These are phyloP conservation scores for Homarus gammarus DNA, from an alignment of 2,888 invertebrate genomes.

Conservation along the genomic window DNA sequence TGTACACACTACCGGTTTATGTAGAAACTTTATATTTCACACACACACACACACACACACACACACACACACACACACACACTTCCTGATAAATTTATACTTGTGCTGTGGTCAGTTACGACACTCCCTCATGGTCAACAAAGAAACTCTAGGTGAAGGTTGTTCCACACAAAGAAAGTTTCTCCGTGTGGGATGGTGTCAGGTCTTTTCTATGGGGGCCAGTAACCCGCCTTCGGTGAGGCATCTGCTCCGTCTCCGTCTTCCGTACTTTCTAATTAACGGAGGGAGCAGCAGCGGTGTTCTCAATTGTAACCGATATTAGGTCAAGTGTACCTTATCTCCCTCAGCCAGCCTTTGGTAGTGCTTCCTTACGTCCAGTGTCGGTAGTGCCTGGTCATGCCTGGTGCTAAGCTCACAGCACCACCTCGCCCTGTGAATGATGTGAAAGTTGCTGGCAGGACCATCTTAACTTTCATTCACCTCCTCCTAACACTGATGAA, in stretches of 20 bases:
- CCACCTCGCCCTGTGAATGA: neutral
- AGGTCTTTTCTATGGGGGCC: neutral
- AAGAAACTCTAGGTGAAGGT: too few relatives aligned
- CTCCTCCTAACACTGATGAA: constrained; percentile 7
- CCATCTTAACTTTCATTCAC: constrained; percentile 23
- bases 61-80: too few relatives aligned
- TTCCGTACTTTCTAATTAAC: neutral
- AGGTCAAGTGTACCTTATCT: neutral
- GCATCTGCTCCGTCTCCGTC: neutral
- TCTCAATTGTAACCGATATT: neutral
- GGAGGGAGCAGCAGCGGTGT: neutral
- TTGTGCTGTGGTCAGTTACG: too few relatives aligned
- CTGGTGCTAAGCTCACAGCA: neutral
- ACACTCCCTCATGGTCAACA: too few relatives aligned
- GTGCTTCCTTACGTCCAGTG: neutral
- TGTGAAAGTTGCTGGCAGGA: neutral
- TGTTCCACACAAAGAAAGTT: constrained; percentile 5
- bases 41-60: too few relatives aligned
- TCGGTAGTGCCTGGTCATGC: neutral
- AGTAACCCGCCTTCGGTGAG: neutral
- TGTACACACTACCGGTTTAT: too few relatives aligned
- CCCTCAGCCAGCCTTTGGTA: neutral
- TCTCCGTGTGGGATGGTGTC: neutral
- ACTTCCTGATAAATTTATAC: too few relatives aligned
- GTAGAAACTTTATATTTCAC: too few relatives aligned